Evolutionary conservation across 2,113 vertebrate genomes (phyloP), one percentile per base, ranked within the genome.

Genomic region (Piaya cayana): DNA sequence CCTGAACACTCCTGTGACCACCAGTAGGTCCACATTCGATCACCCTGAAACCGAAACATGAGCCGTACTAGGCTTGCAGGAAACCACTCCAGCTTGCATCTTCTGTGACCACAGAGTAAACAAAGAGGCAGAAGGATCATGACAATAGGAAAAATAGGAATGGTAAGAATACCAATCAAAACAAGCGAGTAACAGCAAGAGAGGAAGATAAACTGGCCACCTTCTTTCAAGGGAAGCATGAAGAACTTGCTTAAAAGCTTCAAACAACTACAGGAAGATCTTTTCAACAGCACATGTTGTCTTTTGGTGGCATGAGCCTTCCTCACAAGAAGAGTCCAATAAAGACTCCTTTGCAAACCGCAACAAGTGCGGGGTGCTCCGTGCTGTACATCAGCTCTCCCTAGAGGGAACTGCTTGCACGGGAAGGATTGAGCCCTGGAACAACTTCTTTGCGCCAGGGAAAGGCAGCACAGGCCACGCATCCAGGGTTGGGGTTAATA

Each of bases 361-460:
- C 47, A 25, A 1, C 0, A 1, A 65, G 62, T 36, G 4, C 0
- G 1, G n/a, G 36, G 15, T 8, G 63, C 43, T 77, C 47, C 50
- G 3, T 1, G 10, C 1, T 36, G 63, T 18, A 34, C 79, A 12
- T 29, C 88, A 50, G 88, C 90, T 67, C 75, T 95, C 79, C 65
- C 82, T 6, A 23, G 60, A 52, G 92, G 64, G 56, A 81, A 16
- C 26, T 12, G 71, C 59, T 75, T 49, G 79, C 42, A 13, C 5
- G 39, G 76, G 36, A 42, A 42, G 36, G 71, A 42, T 77, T 74
- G 59, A 25, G 62, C 65, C 87, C 58, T 5, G 59, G n/a, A 23
- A 39, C 42, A 52, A 34, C 32, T 49, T 6, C 30, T 26, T 47
- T 36, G 30, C 17, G 43, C 43, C 18, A 79, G 42, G 75, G 15